Base-by-base conservation (phyloP, 2,113 vertebrate genomes). In the Toxostoma redivivum region DNA sequence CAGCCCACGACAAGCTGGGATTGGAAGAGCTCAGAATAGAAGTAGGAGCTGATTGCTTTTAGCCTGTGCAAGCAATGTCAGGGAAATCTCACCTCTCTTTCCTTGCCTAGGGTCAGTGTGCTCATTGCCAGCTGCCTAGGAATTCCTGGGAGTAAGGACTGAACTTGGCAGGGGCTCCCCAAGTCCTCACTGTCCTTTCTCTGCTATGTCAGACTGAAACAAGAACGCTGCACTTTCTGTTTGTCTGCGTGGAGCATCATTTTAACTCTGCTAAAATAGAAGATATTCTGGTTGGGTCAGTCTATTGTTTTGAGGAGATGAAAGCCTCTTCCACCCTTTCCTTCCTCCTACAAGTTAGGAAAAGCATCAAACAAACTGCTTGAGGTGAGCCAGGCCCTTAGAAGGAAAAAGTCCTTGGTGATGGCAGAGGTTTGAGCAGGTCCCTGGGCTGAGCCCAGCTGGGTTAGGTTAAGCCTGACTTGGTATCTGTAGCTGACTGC, bases 251-350 rank as follows among this genome's bases (percentile, higher is more conserved):
- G 45, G 16, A 56, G 10, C 37, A 35, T 24, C 3, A 9, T 65
- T 72, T 69, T 57, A 69, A 20, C 31, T 58, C n/a, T 25, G 5
- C 28, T 74, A 21, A 79, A 91, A 84, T 0, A 54, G 33, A 35
- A 71, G n/a, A 64, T 47, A 58, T 23, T 54, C 72, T 67, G 28
- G 4, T 73, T 18, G 3, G 28, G 37, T 84, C 61, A 56, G 53
- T 6, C 81, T 48, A 40, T 94, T 94, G 80, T 94, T 83, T 18
- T 37, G 53, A 78, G 48, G 61, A 65, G 56, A 24, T 40, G 25
- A 83, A 91, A 92, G 23, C 81, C 45, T 74, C 64, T 91, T 86
- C 89, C 81, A 58, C 95, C 89, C 64, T 92, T 96, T 96, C 91
- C 83, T 95, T 95, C 86, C 83, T 95, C 42, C 28, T 6, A 2